A percentile compares a stretch with the other conserved stretches of the same genome.
These are phyloP conservation scores for Drosophila aldrichi DNA, from an alignment of 2,888 invertebrate species.

Conservation along the genomic window DNA sequence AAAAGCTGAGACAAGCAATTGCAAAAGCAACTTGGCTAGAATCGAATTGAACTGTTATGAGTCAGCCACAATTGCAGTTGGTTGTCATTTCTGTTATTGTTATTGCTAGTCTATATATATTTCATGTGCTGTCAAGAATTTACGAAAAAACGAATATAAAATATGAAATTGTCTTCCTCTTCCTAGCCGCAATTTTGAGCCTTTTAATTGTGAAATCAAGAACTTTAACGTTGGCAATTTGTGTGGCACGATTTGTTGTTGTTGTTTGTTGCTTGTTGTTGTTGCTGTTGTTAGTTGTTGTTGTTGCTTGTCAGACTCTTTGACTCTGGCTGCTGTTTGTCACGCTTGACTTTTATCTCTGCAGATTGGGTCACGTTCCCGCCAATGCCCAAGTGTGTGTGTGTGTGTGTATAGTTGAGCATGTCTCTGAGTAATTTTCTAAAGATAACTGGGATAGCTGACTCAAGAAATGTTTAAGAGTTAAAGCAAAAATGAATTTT, in stretches of 20 bases:
- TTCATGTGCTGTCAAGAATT: constrained; percentile 72
- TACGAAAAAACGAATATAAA: constrained; percentile 44
- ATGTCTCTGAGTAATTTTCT: constrained; percentile 24
- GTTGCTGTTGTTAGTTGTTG: constrained; percentile 26
- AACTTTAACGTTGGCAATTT: constrained; percentile 50
- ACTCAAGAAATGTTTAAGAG: neutral
- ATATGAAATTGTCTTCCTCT: constrained; percentile 56
- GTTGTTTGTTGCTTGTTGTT: constrained; percentile 10
- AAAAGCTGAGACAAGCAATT: constrained; percentile 32
- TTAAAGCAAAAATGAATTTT: too few species aligned
- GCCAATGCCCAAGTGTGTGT: constrained; percentile 9
- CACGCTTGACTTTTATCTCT: constrained; percentile 62
- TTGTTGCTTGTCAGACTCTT: constrained; percentile 14
- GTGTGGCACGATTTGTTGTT: constrained; percentile 58
- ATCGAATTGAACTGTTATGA: constrained; percentile 58
- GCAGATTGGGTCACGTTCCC: constrained; percentile 63
- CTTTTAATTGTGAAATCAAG: constrained; percentile 76
- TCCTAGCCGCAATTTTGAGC: constrained; percentile 45
- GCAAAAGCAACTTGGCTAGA: constrained; percentile 47
- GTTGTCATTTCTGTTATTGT: constrained; percentile 12
- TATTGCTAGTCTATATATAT: constrained; percentile 36
- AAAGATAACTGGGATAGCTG: constrained; percentile 23
- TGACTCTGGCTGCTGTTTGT: constrained; percentile 42
- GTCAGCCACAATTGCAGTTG: constrained; percentile 48
- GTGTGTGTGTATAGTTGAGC: constrained; percentile 1